Base-by-base conservation (phyloP, 2,797 vertebrate genomes). In the Tangara arthus region DNA sequence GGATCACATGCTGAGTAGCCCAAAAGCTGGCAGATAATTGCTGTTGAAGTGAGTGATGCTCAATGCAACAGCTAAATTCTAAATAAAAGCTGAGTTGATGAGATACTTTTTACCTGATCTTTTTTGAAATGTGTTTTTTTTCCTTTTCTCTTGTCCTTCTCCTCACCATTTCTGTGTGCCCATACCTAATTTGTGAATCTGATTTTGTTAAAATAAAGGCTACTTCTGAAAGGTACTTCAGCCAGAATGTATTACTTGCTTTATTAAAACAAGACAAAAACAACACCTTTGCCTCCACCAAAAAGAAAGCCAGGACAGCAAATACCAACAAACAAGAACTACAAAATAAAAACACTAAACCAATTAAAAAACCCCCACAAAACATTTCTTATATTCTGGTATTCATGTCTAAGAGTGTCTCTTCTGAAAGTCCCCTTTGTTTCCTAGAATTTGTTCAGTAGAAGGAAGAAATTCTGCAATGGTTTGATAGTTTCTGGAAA, bases 311-410 rank as follows among this genome's bases (percentile, higher is more conserved):
- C 30, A 39, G 21, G 23, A 56, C 6, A 49, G 20, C n/a, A 65
- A 32, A 20, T 17, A 41, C 11, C 27, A 60, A 17, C 27, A 49
- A 71, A 53, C 8, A 23, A 23, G 26, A 69, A n/a, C 7, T 44
- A 44, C 14, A 64, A 64, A 30, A 35, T 24, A 47, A 65, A 42
- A 27, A 0, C 3, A 12, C 16, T 20, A 70, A 65, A 53, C 5
- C 24, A 37, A 30, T n/a, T n/a, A 1, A 39, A 22, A 6, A 0
- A 7, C 0, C 2, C 5, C 1, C 16, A 15, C 18, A 26, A 16
- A 85, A 30, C 8, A 6, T 63, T 63, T 60, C 8, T 63, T 64
- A 32, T 22, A 41, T 9, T 6, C 18, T 57, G 8, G 17, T 57
- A 61, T 55, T 87, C 2, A 11, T 49, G 72, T 60, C 44, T 89